phyloP scores from a whole-genome alignment of 2,797 vertebrate species.

The Sebastes reedi region DNA sequence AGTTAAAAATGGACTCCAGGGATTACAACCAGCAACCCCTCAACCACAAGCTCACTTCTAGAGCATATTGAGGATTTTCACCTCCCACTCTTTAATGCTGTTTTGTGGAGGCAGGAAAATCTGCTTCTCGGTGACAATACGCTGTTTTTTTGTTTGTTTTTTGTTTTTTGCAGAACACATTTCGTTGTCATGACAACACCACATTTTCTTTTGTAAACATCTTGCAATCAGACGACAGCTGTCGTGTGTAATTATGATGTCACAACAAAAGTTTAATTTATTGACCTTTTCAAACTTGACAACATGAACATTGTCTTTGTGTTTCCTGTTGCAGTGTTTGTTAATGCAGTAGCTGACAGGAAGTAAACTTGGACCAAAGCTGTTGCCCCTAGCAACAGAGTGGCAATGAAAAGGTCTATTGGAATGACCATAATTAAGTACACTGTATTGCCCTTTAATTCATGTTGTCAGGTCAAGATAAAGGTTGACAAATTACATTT shows the following conservation, averaged over 20 bases:
- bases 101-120: not conserved
- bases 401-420: too few relatives aligned
- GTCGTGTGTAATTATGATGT: not conserved
- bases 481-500: not conserved
- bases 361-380: not conserved
- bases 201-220: not conserved
- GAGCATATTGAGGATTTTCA: not conserved
- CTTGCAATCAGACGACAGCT: not conserved
- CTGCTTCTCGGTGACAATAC: too few relatives aligned
- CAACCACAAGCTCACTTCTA: not conserved
- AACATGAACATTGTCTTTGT: not conserved
- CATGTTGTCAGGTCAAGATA: too few relatives aligned
- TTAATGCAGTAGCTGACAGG: not conserved
- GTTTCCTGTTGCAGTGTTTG: too few relatives aligned
- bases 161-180: too few relatives aligned
- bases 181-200: not conserved
- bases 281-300: too few relatives aligned
- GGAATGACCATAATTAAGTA: too few relatives aligned
- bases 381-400: too few relatives aligned
- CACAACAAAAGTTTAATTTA: not conserved
- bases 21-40: not conserved
- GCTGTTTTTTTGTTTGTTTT: too few relatives aligned
- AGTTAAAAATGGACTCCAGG: not conserved
- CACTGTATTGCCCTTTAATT: too few relatives aligned
- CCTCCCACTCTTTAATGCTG: not conserved